phyloP scores from a whole-genome alignment of 2,113 vertebrate genomes.

The Ammodytes marinus region DNA sequence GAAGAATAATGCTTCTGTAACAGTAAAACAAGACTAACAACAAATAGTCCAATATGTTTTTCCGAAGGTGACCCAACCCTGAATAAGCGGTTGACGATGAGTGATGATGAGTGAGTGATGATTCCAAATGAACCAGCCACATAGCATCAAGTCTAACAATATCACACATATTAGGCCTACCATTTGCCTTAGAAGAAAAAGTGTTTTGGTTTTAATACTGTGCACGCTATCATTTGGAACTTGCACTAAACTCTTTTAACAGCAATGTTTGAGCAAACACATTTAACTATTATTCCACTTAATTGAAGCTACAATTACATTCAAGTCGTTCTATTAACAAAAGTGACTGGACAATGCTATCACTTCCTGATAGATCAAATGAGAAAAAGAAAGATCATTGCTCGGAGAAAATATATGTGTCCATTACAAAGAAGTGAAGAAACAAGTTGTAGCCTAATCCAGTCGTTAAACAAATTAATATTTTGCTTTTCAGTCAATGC shows the following conservation, averaged over 20 bases:
- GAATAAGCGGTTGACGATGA: no score
- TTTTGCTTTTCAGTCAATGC: neutral
- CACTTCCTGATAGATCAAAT: neutral
- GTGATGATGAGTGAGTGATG: no score
- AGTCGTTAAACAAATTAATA: neutral
- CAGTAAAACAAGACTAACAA: neutral
- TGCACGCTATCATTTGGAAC: neutral
- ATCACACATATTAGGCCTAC: neutral
- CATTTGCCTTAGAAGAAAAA: neutral
- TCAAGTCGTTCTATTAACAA: neutral
- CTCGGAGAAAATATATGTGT: neutral
- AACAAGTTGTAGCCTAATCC: neutral
- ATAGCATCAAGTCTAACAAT: neutral
- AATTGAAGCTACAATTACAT: neutral
- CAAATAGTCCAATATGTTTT: no score
- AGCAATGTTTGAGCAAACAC: neutral
- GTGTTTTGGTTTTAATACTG: neutral
- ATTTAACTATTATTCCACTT: neutral
- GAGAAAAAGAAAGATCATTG: neutral
- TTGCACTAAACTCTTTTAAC: neutral
- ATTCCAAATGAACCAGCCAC: neutral
- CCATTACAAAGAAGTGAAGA: neutral
- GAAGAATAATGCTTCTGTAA: neutral
- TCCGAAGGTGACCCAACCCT: no score
- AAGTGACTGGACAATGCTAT: neutral